A percentile compares a stretch with the other conserved stretches of the same genome.
These are phyloP conservation scores for Apostichopus parvimensis DNA, from an alignment of 35 echinoderm and acorn worm species.

Conservation along the genomic window DNA sequence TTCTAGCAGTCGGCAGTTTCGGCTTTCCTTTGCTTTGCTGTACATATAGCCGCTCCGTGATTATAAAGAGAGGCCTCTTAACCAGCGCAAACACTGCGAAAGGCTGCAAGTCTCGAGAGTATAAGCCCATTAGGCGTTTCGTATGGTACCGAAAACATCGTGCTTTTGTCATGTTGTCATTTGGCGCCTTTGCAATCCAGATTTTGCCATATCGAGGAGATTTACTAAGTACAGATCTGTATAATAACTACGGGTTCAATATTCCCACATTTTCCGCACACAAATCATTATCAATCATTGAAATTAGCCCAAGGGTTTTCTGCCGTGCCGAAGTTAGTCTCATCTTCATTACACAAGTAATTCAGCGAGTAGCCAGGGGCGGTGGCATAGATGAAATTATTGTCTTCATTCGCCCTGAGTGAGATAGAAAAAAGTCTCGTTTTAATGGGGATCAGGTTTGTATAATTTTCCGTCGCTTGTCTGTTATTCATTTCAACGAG, in stretches of 20 bases:
- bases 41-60: too few relatives aligned
- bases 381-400: conserved; percentile 31
- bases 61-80: too few relatives aligned
- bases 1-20: too few relatives aligned
- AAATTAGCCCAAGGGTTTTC: conserved; percentile 21
- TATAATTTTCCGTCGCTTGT: conserved; percentile 32
- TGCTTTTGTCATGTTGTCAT: too few relatives aligned
- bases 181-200: too few relatives aligned
- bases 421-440: conserved; percentile 6
- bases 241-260: conserved; percentile 3
- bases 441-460: conserved; percentile 29
- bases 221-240: too few relatives aligned
- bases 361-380: conserved; percentile 9
- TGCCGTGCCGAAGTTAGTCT: conserved; percentile 13
- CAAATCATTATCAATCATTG: conserved; percentile 9
- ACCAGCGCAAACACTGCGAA: too few relatives aligned
- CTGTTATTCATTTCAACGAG: conserved; percentile 24
- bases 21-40: too few relatives aligned
- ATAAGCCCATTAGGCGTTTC: too few relatives aligned
- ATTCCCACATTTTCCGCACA: conserved; percentile 14
- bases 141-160: too few relatives aligned
- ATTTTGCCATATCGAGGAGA: too few relatives aligned
- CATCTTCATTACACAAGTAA: conserved; percentile 38
- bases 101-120: too few relatives aligned
- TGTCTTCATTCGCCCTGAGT: background rate